phyloP scores from a whole-genome alignment of 2,797 vertebrate species.

The Tachyglossus aculeatus region DNA sequence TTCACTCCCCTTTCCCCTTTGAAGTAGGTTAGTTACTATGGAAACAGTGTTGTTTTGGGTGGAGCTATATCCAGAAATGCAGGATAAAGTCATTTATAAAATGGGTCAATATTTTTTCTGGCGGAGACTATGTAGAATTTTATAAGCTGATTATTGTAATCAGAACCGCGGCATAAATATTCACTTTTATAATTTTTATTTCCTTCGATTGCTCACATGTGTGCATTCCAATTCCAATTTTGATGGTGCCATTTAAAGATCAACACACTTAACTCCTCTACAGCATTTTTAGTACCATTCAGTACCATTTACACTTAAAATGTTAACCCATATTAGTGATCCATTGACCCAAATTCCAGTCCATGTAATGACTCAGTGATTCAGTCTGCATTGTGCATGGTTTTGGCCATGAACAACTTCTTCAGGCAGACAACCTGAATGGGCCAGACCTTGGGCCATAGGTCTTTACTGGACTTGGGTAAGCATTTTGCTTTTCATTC shows the following conservation, averaged over 20 bases:
- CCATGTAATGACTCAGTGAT: too few relatives aligned
- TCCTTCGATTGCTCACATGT: conserved; percentile 46
- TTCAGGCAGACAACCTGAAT: too few relatives aligned
- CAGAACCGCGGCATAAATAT: conserved; percentile 59
- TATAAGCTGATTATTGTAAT: conserved; percentile 50
- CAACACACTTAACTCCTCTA: conserved; percentile 35
- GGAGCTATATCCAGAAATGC: conserved; percentile 55
- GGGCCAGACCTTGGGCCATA: too few relatives aligned
- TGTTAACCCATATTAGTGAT: too few relatives aligned
- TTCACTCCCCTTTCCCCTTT: conserved; percentile 63
- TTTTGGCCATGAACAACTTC: too few relatives aligned
- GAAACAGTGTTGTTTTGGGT: conserved; percentile 64
- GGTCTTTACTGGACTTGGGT: too few relatives aligned
- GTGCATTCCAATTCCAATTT: conserved; percentile 42
- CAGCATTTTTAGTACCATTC: too few relatives aligned
- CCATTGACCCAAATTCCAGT: too few relatives aligned
- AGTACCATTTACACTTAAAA: too few relatives aligned
- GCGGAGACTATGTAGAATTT: conserved; percentile 44
- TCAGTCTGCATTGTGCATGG: too few relatives aligned
- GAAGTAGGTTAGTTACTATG: conserved; percentile 51
- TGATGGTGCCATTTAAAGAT: conserved; percentile 42
- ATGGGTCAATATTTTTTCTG: conserved; percentile 65
- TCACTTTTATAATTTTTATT: conserved; percentile 60
- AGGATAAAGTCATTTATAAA: conserved; percentile 53
- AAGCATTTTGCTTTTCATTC: too few relatives aligned